Conservation (phyloP, 2,888 invertebrate genomes). For the Cantharis nigra region DNA sequence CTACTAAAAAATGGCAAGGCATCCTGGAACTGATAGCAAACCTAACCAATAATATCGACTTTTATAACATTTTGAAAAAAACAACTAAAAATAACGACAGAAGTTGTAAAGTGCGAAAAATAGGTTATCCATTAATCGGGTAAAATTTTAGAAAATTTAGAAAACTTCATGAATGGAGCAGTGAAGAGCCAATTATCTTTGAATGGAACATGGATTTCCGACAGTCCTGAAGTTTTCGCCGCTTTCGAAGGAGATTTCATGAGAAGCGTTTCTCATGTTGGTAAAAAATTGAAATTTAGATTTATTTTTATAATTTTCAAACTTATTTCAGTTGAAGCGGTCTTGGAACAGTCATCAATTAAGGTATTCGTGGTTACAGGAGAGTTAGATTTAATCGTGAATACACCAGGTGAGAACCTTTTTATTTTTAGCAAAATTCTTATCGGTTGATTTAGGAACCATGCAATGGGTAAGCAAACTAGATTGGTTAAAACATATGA, state of each 20-base stretch:
- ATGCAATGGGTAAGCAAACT: conserved; percentile 72
- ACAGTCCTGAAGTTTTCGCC: conserved; percentile 65
- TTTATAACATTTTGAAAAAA: conserved; percentile 78
- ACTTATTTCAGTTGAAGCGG: conserved; percentile 63
- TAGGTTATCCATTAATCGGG: background rate
- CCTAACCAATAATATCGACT: conserved; percentile 71
- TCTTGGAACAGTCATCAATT: conserved; percentile 69
- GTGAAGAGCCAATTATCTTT: background rate
- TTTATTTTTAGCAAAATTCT: background rate
- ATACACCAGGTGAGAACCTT: conserved; percentile 70
- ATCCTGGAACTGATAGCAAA: conserved; percentile 66
- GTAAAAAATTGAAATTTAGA: background rate
- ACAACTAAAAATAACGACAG: conserved; percentile 14
- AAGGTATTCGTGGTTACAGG: conserved; percentile 74
- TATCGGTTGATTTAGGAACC: conserved; percentile 31
- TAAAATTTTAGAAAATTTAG: background rate
- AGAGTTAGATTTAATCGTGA: conserved; percentile 83
- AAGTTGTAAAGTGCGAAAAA: conserved; percentile 59
- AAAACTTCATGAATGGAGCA: background rate
- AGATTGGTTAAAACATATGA: conserved; percentile 64
- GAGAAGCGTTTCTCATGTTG: conserved; percentile 71
- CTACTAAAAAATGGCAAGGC: conserved; percentile 59
- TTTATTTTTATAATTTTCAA: background rate
- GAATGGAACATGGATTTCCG: conserved; percentile 72
- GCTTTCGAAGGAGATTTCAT: conserved; percentile 71